Evolutionary conservation across 1,140 invertebrate genomes (phyloP).

Genomic region (Drosophila prosaltans): DNA sequence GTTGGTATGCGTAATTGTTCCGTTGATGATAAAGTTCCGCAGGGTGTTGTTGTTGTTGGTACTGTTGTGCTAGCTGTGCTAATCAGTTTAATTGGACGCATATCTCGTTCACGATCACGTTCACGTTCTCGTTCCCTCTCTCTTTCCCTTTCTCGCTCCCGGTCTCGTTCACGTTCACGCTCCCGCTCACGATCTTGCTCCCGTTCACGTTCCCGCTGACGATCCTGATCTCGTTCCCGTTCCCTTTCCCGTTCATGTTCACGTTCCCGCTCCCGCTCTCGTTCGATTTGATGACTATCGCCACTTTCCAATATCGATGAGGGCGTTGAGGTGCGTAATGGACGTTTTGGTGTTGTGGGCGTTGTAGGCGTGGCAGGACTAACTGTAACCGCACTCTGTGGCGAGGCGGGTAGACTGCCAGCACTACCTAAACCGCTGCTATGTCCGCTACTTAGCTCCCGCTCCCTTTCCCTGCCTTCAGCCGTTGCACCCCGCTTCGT

Average conservation of each 20-base stretch:
- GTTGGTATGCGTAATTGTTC: constrained; percentile 77
- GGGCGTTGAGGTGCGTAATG: constrained; percentile 72
- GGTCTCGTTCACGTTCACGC: constrained; percentile 13
- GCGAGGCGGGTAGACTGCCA: constrained; percentile 68
- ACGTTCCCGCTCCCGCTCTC: constrained; percentile 21
- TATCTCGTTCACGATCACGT: constrained; percentile 18
- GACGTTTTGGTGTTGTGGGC: constrained; percentile 58
- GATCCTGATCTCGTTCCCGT: constrained; percentile 17
- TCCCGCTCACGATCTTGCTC: constrained; percentile 26
- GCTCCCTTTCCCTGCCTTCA: constrained; percentile 36
- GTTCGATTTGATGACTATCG: constrained; percentile 20
- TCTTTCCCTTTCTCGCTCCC: constrained; percentile 30
- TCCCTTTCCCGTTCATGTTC: constrained; percentile 36
- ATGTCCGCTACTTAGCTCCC: constrained; percentile 44
- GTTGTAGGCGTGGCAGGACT: constrained; percentile 49
- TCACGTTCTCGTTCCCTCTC: constrained; percentile 33
- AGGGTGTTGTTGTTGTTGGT: constrained; percentile 60
- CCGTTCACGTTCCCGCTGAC: constrained; percentile 22
- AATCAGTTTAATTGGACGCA: constrained; percentile 33
- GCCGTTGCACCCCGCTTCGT: constrained; percentile 30
- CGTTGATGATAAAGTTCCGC: constrained; percentile 42
- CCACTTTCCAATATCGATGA: constrained; percentile 32
- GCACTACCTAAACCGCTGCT: constrained; percentile 66
- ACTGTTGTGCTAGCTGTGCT: constrained; percentile 73
- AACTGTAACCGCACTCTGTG: constrained; percentile 60